Percentiles rank a stretch among this genome's conserved stretches.
Conservation (phyloP, 2,888 invertebrate genomes). For the Andrena fulva region DNA sequence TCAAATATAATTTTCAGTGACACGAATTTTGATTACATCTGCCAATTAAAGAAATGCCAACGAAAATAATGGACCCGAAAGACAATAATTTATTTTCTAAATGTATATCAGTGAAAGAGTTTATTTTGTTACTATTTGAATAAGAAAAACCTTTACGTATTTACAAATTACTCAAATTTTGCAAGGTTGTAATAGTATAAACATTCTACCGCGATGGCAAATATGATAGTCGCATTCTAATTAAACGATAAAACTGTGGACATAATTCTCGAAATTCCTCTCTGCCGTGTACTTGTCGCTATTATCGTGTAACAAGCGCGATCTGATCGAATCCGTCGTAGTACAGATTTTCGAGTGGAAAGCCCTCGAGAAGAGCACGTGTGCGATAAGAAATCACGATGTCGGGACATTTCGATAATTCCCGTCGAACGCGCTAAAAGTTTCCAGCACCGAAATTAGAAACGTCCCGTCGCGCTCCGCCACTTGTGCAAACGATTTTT, state of each 20-base stretch:
- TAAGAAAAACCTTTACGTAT: too few species aligned
- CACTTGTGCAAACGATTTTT: constrained; percentile 26
- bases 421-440: neutral
- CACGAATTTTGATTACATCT: too few species aligned
- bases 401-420: neutral
- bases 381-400: constrained; percentile 7
- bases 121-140: too few species aligned
- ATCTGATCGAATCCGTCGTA: neutral
- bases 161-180: too few species aligned
- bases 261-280: neutral
- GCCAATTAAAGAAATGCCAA: too few species aligned
- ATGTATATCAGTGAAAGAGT: too few species aligned
- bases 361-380: neutral
- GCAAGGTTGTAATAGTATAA: neutral
- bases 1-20: too few species aligned
- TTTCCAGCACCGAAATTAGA: constrained; percentile 1
- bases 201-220: neutral
- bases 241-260: neutral
- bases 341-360: neutral
- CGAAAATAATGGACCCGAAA: too few species aligned
- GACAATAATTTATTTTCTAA: too few species aligned
- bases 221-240: neutral
- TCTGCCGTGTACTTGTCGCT: neutral
- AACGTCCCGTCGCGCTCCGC: neutral
- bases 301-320: constrained; percentile 1